Evolutionary conservation across 1,140 invertebrate genomes (phyloP).

Genomic region (Drosophila mayri): DNA sequence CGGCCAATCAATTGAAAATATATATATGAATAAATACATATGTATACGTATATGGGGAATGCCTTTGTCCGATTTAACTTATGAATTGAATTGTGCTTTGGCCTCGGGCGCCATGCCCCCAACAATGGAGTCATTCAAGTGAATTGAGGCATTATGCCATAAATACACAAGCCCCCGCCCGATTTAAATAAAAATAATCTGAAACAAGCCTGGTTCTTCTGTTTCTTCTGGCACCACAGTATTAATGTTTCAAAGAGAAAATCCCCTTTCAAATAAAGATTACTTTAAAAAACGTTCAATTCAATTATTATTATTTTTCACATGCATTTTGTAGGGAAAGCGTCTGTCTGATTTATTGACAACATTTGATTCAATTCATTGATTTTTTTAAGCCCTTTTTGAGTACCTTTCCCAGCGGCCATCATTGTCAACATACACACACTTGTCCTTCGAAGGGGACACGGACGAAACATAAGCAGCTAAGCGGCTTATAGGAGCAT

Average conservation of each 20-base stretch:
- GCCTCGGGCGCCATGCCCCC: conserved; percentile 8
- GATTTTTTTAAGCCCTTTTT: conserved; percentile 16
- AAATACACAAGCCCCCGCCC: conserved; percentile 27
- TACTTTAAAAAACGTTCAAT: not conserved
- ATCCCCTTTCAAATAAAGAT: not conserved
- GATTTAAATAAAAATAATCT: conserved; percentile 17
- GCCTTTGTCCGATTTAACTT: conserved; percentile 28
- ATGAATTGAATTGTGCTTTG: conserved; percentile 55
- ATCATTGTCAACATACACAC: conserved; percentile 26
- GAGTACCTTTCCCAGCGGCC: conserved; percentile 22
- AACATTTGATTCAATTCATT: conserved; percentile 16
- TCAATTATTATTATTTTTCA: not conserved
- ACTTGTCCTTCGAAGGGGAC: conserved; percentile 11
- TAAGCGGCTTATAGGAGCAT: conserved; percentile 77
- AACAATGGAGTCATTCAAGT: conserved; percentile 73
- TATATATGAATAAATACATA: conserved; percentile 31
- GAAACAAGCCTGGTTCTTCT: conserved; percentile 3
- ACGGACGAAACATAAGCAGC: conserved; percentile 21
- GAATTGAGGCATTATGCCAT: conserved; percentile 50
- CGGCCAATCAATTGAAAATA: conserved; percentile 81
- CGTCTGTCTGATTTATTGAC: conserved; percentile 4
- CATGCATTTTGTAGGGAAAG: not conserved
- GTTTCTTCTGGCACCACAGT: not conserved
- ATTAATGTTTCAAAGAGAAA: not conserved
- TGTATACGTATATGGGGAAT: conserved; percentile 16